A percentile compares a stretch with the other conserved stretches of the same genome.
Evolutionary conservation across 2,888 invertebrate genomes (phyloP).

Genomic region (Sphaerophoria rueppellii): DNA sequence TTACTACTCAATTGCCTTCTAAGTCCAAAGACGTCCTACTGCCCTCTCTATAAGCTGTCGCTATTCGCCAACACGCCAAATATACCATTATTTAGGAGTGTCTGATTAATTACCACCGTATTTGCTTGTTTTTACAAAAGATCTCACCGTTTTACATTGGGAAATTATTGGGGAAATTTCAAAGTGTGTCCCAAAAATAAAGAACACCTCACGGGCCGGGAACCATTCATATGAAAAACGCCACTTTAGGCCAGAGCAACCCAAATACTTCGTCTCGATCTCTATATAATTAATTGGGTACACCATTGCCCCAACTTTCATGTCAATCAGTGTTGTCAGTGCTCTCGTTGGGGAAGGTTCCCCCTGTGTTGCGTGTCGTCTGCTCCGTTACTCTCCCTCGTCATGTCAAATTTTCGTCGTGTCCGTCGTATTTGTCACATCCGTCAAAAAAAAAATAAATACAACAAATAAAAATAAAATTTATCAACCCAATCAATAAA

Average conservation of each 20-base stretch:
- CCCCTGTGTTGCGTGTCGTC: constrained; percentile 47
- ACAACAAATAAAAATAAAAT: too few relatives aligned
- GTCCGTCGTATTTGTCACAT: too few relatives aligned
- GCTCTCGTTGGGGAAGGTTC: too few relatives aligned
- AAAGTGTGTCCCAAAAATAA: constrained; percentile 67
- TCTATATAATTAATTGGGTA: constrained; percentile 67
- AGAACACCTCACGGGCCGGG: background rate
- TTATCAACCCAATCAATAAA: too few relatives aligned
- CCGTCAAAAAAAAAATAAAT: too few relatives aligned
- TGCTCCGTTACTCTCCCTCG: too few relatives aligned
- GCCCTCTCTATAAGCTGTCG: constrained; percentile 9
- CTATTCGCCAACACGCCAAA: constrained; percentile 30
- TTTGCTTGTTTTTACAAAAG: constrained; percentile 72
- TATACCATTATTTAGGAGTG: constrained; percentile 69
- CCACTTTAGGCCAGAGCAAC: constrained; percentile 4
- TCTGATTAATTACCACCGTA: constrained; percentile 72
- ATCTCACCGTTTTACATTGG: constrained; percentile 72
- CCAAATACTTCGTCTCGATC: background rate
- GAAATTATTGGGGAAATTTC: constrained; percentile 72
- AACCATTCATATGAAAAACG: background rate
- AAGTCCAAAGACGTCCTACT: too few relatives aligned
- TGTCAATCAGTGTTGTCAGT: constrained; percentile 57
- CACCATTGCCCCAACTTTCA: constrained; percentile 61
- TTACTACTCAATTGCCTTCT: too few relatives aligned
- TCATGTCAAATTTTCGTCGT: too few relatives aligned